Percentiles rank a stretch among this genome's conserved stretches.
These are phyloP conservation scores for Acromyrmex heyeri DNA, from an alignment of 1,140 invertebrate species.

Conservation along the genomic window DNA sequence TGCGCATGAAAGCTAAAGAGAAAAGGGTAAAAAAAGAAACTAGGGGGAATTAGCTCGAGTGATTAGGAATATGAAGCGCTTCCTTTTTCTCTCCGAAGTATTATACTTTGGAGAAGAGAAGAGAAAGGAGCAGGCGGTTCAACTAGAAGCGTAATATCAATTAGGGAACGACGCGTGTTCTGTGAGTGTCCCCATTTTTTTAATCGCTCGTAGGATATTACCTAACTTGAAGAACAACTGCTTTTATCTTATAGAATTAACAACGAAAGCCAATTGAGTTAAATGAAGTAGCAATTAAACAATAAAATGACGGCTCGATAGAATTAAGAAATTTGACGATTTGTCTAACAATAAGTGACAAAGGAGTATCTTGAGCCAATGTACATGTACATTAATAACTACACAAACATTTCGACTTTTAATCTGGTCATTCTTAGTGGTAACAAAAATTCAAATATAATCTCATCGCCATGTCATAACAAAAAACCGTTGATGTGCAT, in stretches of 20 bases:
- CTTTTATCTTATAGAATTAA: neutral
- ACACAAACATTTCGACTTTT: no score
- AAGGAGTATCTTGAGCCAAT: no score
- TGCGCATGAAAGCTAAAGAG: conserved; percentile 39
- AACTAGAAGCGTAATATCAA: conserved; percentile 62
- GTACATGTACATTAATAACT: no score
- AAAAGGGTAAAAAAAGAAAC: neutral
- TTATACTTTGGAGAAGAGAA: no score
- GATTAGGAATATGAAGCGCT: conserved; percentile 64
- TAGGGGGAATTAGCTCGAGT: neutral
- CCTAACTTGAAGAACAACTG: neutral
- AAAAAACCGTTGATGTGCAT: no score
- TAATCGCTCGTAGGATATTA: neutral
- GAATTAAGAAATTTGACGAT: no score
- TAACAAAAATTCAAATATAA: no score
- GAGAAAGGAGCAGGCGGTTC: neutral
- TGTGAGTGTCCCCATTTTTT: conserved; percentile 19
- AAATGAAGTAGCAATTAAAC: neutral
- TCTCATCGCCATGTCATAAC: no score
- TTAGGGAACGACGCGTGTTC: conserved; percentile 28
- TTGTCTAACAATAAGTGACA: no score
- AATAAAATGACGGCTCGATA: no score
- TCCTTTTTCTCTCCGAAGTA: neutral
- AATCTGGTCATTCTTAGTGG: no score
- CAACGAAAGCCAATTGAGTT: neutral